Conservation (phyloP, 1,140 invertebrate species). For the Littorina saxatilis region DNA sequence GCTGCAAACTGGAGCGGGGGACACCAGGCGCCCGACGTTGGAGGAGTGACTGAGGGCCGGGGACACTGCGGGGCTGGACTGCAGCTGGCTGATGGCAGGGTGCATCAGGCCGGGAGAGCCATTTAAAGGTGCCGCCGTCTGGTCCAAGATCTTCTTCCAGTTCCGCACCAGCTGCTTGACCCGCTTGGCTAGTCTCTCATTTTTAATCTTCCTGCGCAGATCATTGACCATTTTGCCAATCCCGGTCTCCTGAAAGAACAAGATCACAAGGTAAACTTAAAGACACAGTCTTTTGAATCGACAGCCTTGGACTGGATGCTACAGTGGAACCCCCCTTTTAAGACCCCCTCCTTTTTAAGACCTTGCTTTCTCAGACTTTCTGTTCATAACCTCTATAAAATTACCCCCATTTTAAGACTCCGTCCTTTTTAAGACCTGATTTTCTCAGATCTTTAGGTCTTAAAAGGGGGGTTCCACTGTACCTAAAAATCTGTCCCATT, state of each 20-base stretch:
- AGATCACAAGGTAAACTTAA: conserved; percentile 38
- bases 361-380: no score
- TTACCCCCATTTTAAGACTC: no score
- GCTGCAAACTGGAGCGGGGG: conserved; percentile 19
- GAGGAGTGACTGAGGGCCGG: conserved; percentile 3
- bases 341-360: no score
- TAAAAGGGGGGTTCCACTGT: no score
- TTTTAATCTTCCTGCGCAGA: conserved; percentile 87
- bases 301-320: no score
- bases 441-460: no score
- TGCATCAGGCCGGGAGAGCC: conserved; percentile 34
- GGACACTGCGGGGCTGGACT: conserved; percentile 40
- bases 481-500: no score
- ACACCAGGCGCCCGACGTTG: not conserved
- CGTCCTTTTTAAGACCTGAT: no score
- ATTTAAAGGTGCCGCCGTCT: conserved; percentile 52
- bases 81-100: conserved; percentile 40
- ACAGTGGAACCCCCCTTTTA: no score
- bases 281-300: no score
- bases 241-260: conserved; percentile 83
- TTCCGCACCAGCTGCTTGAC: conserved; percentile 92
- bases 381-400: no score
- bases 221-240: conserved; percentile 96
- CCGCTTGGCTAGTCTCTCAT: conserved; percentile 86
- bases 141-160: conserved; percentile 88